Conservation (phyloP, 2,888 invertebrate genomes). For the Lasioglossum oenotherae region DNA sequence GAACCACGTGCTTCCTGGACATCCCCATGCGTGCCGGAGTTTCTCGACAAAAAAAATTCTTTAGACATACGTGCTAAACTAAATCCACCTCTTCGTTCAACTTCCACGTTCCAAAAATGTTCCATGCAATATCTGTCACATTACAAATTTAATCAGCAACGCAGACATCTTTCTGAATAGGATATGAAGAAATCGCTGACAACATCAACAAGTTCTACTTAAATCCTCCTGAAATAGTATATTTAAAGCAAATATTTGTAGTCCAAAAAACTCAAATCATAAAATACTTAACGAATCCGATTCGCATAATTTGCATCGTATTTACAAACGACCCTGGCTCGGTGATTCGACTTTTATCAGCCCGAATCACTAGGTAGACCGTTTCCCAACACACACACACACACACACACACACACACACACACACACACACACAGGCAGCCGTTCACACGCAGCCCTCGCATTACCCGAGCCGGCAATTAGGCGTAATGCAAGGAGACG, state of each 20-base stretch:
- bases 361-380: not conserved
- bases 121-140: not conserved
- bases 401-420: constrained; percentile 23
- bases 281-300: not conserved
- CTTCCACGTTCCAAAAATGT: not conserved
- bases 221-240: not conserved
- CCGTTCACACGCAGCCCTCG: not conserved
- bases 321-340: not conserved
- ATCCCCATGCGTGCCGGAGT: constrained; percentile 45
- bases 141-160: not conserved
- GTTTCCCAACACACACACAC: constrained; percentile 21
- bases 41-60: not conserved
- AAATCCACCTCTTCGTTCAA: not conserved
- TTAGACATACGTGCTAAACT: not conserved
- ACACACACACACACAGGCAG: constrained; percentile 39
- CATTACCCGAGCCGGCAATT: constrained; percentile 68
- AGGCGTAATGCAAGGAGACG: constrained; percentile 43
- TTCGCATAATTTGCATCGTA: not conserved
- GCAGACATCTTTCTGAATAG: not conserved
- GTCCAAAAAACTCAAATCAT: not conserved
- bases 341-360: not conserved
- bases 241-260: no score
- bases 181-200: not conserved
- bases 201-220: not conserved
- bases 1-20: constrained; percentile 66